Percentiles rank a stretch among this genome's conserved stretches.
Evolutionary conservation across 2,113 vertebrate species (phyloP).

Genomic region (Pluvianellus socialis): DNA sequence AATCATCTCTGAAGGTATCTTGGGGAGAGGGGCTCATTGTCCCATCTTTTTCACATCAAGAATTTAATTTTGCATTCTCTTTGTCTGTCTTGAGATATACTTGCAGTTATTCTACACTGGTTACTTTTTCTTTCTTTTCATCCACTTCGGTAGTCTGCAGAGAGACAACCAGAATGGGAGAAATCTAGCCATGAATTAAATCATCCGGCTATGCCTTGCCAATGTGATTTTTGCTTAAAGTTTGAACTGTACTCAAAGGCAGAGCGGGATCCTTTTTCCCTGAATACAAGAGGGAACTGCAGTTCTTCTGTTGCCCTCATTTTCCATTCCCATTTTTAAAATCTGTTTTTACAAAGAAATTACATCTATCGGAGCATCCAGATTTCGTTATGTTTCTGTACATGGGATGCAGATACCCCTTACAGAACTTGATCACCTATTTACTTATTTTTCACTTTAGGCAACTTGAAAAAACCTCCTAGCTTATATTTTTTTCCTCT

Average conservation of each 20-base stretch:
- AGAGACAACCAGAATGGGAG: neutral
- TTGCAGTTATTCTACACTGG: constrained; percentile 44
- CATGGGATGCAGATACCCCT: neutral
- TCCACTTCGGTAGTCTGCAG: neutral
- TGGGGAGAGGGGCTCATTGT: constrained; percentile 71
- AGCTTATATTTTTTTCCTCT: neutral
- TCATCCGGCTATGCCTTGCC: neutral
- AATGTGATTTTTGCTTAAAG: constrained; percentile 29
- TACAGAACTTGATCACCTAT: neutral
- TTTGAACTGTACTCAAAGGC: constrained; percentile 26
- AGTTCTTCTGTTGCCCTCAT: neutral
- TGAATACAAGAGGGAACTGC: neutral
- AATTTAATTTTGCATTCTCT: constrained; percentile 80
- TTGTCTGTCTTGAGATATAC: constrained; percentile 69
- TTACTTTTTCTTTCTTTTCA: constrained; percentile 38
- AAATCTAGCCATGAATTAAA: constrained; percentile 17
- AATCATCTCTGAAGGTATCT: constrained; percentile 77
- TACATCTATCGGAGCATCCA: neutral
- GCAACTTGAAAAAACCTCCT: neutral
- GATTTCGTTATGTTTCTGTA: neutral
- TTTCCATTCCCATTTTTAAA: neutral
- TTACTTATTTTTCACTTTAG: neutral
- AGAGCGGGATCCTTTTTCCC: neutral
- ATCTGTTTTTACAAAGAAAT: neutral
- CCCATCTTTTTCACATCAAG: constrained; percentile 72